phyloP scores from a whole-genome alignment of 2,113 vertebrate species.

The Platysteira castanea region DNA sequence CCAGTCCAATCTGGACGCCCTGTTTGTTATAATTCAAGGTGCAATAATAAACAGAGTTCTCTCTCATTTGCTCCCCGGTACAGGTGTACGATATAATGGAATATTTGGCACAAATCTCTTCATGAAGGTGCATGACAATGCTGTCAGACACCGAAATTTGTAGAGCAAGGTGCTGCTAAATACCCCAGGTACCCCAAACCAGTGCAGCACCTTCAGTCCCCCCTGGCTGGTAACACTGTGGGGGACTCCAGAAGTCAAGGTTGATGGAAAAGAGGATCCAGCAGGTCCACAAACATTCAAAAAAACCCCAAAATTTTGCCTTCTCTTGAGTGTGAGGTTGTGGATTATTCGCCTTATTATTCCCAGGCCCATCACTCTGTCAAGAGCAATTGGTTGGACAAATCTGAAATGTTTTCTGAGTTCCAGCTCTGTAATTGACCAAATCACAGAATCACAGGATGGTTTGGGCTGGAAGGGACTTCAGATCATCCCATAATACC shows the following conservation, averaged over 20 bases:
- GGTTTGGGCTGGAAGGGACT: neutral
- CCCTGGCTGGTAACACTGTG: rapidly evolving
- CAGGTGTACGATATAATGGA: neutral
- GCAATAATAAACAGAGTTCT: neutral
- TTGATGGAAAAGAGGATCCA: neutral
- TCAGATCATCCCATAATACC: neutral
- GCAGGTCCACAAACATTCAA: neutral
- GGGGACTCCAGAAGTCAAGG: neutral
- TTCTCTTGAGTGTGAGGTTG: neutral
- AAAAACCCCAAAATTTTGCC: neutral
- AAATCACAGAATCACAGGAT: neutral
- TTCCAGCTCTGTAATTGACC: neutral
- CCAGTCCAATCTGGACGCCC: neutral
- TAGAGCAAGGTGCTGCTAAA: neutral
- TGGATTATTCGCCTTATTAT: neutral
- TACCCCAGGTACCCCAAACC: neutral
- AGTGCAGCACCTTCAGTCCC: neutral
- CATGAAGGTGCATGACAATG: neutral
- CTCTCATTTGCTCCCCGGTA: neutral
- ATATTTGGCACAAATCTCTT: neutral
- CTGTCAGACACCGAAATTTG: neutral
- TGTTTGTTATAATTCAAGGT: neutral
- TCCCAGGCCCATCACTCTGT: neutral
- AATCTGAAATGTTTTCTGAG: neutral
- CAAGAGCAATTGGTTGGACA: neutral